Evolutionary conservation across 2,113 vertebrate genomes (phyloP).

Genomic region (Mesocricetus auratus): DNA sequence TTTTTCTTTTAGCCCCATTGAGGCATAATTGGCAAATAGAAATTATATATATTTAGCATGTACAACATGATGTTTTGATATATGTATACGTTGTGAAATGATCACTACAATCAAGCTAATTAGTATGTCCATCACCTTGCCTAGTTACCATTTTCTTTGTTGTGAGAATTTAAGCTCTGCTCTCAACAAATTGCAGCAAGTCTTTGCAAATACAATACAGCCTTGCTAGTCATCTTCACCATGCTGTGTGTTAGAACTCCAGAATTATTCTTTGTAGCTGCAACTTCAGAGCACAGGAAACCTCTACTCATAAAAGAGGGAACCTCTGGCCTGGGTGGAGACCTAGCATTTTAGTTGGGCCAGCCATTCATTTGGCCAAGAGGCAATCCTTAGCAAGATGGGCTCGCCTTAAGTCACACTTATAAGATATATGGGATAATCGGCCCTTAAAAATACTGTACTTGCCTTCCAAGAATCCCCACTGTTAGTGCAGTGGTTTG

Average conservation of each 20-base stretch:
- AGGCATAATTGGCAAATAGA: constrained; percentile 57
- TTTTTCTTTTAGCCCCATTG: neutral
- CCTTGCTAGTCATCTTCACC: neutral
- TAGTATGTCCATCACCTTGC: constrained; percentile 25
- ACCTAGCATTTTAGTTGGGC: neutral
- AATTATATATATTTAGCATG: constrained; percentile 45
- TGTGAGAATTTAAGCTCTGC: neutral
- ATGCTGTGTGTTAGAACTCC: neutral
- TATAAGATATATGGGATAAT: neutral
- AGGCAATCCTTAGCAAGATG: neutral
- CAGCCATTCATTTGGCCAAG: neutral
- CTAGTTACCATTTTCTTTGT: constrained; percentile 22
- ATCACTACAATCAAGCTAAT: constrained; percentile 51
- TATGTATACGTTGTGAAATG: neutral
- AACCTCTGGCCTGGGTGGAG: neutral
- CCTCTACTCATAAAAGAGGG: neutral
- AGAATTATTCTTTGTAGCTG: neutral
- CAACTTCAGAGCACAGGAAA: neutral
- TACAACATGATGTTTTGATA: constrained; percentile 22
- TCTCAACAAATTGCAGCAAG: neutral
- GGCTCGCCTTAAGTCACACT: neutral
- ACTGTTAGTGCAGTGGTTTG: neutral
- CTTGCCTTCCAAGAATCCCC: neutral
- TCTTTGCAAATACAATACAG: neutral
- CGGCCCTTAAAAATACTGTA: neutral